Evolutionary conservation across 2,797 vertebrate genomes (phyloP), one percentile per base, ranked within the genome.

Genomic region (Delichon dasypus): DNA sequence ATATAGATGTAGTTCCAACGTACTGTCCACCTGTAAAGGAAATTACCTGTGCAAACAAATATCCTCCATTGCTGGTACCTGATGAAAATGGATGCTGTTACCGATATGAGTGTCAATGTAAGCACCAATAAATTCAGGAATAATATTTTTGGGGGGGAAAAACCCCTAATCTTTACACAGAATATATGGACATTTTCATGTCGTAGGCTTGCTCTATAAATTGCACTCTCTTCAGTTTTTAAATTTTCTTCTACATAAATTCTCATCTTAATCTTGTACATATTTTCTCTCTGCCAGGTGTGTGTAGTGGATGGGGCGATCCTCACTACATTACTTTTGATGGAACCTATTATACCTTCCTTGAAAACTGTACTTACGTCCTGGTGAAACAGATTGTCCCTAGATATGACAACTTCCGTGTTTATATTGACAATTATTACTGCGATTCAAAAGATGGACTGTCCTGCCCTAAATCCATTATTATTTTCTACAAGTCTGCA

Each of bases 91-190:
- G 98, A 73, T 99, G 99, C 83, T 99, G 99, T 95, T 97, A 95
- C 34, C 95, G 97, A 3, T 99, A 98, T 14, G 97, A 99, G 30
- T 99, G 99, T 94, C 97, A 94, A 97, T 99, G 99, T 99, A 97
- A 98, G 98, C 97, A 81, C n/a, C 36, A 70, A 16, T 12, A 76
- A 51, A 84, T 58, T 48, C 38, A 62, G 23, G 22, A 85, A 36
- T 47, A 42, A 61, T 2, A 3, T 11, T 36, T 47, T n/a, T n/a
- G n/a, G n/a, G n/a, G n/a, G n/a, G n/a, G n/a, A n/a, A n/a, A n/a
- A n/a, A n/a, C n/a, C n/a, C n/a, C n/a, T 19, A 64, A 80, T 27
- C 34, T 55, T 85, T 79, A 40, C 16, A 45, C 2, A 18, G n/a
- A 65, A 61, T 77, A 62, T 44, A 73, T 17, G 5, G 14, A 11